These are phyloP conservation scores for Siniperca chuatsi DNA, from an alignment of 2,113 vertebrate genomes.

Conservation along the genomic window DNA sequence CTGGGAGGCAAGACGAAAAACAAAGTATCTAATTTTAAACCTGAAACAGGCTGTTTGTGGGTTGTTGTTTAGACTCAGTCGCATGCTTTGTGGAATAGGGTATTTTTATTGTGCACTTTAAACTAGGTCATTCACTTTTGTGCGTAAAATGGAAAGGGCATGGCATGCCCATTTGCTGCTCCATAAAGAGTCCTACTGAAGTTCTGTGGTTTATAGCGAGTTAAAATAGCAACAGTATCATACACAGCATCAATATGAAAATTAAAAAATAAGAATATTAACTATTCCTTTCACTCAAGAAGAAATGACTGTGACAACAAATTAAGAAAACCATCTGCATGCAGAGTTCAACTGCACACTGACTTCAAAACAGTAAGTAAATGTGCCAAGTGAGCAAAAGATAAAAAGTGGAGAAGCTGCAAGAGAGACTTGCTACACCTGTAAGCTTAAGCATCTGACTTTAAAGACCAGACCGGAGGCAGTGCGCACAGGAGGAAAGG, in stretches of 20 bases:
- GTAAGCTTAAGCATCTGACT: neutral
- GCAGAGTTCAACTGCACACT: neutral
- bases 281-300: neutral
- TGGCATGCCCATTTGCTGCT: constrained; percentile 27
- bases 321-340: neutral
- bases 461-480: neutral
- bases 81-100: constrained; percentile 70
- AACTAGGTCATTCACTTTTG: constrained; percentile 62
- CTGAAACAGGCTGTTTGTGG: constrained; percentile 63
- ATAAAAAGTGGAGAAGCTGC: neutral
- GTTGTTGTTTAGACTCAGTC: constrained; percentile 59
- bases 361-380: neutral
- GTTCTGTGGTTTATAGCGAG: constrained; percentile 26
- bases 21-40: constrained; percentile 73
- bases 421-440: neutral
- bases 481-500: neutral
- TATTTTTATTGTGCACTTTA: constrained; percentile 72
- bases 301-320: neutral
- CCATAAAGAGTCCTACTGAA: constrained; percentile 46
- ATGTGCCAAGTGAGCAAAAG: neutral
- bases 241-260: neutral
- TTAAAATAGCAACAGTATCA: constrained; percentile 23
- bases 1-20: constrained; percentile 50
- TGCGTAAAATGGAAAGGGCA: constrained; percentile 54
- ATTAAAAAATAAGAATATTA: neutral